phyloP scores from a whole-genome alignment of 2,113 vertebrate species.

The Clarias magur region DNA sequence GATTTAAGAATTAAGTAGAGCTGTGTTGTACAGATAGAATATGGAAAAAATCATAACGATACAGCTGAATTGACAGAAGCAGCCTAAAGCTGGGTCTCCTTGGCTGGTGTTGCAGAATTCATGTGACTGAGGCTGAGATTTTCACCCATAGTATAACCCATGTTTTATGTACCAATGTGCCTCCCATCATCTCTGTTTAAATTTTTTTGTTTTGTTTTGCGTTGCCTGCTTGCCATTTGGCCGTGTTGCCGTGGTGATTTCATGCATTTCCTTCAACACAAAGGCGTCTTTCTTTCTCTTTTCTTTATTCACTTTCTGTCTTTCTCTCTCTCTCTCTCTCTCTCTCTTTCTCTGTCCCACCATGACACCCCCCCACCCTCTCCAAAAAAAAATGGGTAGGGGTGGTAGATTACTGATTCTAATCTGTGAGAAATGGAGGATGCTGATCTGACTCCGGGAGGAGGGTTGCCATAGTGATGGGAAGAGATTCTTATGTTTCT shows the following conservation, averaged over 20 bases:
- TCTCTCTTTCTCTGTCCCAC: conserved; percentile 11
- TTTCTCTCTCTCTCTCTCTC: conserved; percentile 7
- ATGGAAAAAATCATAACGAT: no score
- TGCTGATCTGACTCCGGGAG: conserved; percentile 48
- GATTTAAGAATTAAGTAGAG: background rate
- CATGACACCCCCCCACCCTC: background rate
- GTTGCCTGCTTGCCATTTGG: conserved; percentile 39
- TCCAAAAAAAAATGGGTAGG: background rate
- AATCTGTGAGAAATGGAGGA: conserved; percentile 50
- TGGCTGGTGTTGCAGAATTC: background rate
- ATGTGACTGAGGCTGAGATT: background rate
- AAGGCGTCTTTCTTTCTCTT: conserved; percentile 64
- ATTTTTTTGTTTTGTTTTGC: conserved; percentile 21
- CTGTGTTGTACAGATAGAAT: background rate
- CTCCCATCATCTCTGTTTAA: conserved; percentile 8
- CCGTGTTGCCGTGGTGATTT: conserved; percentile 66
- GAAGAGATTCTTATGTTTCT: conserved; percentile 36
- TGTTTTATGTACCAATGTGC: background rate
- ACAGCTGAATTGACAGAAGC: background rate
- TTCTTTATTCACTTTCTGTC: conserved; percentile 30
- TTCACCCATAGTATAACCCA: background rate
- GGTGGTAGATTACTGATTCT: conserved; percentile 55
- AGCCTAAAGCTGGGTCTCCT: background rate
- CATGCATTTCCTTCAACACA: conserved; percentile 69
- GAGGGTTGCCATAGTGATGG: conserved; percentile 54